Percentiles rank a stretch among this genome's conserved stretches.
Conservation (phyloP, 2,888 invertebrate genomes). For the Drosophila mimetica region DNA sequence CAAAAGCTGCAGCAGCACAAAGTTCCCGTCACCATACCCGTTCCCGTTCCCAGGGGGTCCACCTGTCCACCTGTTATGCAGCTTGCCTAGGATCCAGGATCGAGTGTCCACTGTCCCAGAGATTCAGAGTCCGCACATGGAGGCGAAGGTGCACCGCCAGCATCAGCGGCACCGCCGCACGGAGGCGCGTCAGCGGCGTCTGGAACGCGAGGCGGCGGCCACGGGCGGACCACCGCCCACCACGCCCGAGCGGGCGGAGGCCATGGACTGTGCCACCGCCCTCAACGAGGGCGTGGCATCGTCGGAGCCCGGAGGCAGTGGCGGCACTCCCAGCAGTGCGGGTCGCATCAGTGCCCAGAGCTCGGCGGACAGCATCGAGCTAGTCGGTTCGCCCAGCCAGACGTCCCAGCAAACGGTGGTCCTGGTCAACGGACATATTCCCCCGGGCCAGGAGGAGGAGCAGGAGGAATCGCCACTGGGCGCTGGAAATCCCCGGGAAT, state of each 20-base stretch:
- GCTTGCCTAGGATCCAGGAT: constrained; percentile 49
- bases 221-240: constrained; percentile 46
- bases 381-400: constrained; percentile 70
- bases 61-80: constrained; percentile 79
- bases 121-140: constrained; percentile 68
- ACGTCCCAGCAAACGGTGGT: constrained; percentile 81
- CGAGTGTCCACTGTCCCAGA: not conserved
- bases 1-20: constrained; percentile 67
- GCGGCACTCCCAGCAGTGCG: constrained; percentile 48
- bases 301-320: constrained; percentile 26
- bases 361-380: constrained; percentile 72
- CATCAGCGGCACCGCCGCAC: constrained; percentile 83
- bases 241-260: constrained; percentile 49
- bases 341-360: constrained; percentile 74
- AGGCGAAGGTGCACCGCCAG: constrained; percentile 84
- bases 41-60: not conserved
- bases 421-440: constrained; percentile 81
- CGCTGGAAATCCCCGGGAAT: constrained; percentile 36
- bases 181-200: constrained; percentile 81
- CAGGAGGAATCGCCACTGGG: constrained; percentile 53
- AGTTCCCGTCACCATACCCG: constrained; percentile 1
- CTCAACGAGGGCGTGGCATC: constrained; percentile 46
- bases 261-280: constrained; percentile 55
- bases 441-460: constrained; percentile 59
- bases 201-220: constrained; percentile 76